A percentile compares a stretch with the other conserved stretches of the same genome.
These are phyloP conservation scores for Holotrichia oblita DNA, from an alignment of 1,140 invertebrate species.

Conservation along the genomic window DNA sequence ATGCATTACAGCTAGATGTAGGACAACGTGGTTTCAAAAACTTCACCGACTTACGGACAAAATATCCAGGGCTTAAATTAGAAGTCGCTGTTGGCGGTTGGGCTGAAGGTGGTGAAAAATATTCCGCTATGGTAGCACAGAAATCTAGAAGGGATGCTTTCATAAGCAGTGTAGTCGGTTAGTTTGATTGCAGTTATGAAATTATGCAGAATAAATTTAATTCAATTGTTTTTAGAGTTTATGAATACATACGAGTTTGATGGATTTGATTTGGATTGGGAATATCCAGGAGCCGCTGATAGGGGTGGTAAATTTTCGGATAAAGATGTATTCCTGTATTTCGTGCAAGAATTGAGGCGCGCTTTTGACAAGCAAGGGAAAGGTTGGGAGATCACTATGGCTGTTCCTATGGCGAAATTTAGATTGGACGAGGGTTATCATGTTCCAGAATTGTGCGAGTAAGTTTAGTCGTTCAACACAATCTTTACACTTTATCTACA, in stretches of 20 bases:
- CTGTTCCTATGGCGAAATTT: slow-evolving; percentile 86
- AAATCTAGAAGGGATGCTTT: slow-evolving; percentile 75
- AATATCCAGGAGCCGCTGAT: slow-evolving; percentile 87
- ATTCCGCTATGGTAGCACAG: slow-evolving; percentile 79
- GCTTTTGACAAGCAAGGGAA: slow-evolving; percentile 79
- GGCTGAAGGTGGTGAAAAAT: slow-evolving; percentile 88
- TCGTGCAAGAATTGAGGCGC: slow-evolving; percentile 81
- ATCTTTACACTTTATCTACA: too few species aligned
- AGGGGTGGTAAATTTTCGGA: slow-evolving; percentile 83
- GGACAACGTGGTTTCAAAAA: slow-evolving; percentile 82
- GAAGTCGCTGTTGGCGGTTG: slow-evolving; percentile 86
- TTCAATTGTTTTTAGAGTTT: slow-evolving; percentile 65
- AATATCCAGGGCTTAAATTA: slow-evolving; percentile 79
- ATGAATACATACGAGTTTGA: slow-evolving; percentile 82
- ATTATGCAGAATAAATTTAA: neutral
- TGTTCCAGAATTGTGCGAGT: slow-evolving; percentile 87
- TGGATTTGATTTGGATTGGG: slow-evolving; percentile 87
- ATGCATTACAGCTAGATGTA: slow-evolving; percentile 70
- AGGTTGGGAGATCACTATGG: slow-evolving; percentile 88
- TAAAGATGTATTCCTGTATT: slow-evolving; percentile 84
- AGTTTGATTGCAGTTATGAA: neutral
- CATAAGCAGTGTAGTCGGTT: slow-evolving; percentile 74
- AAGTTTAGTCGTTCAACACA: slow-evolving; percentile 62
- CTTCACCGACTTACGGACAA: slow-evolving; percentile 78
- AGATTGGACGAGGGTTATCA: slow-evolving; percentile 87